A percentile compares a stretch with the other conserved stretches of the same genome.
These are phyloP conservation scores for Psilopsiagon aurifrons DNA, from an alignment of 2,113 vertebrate species.

Conservation along the genomic window DNA sequence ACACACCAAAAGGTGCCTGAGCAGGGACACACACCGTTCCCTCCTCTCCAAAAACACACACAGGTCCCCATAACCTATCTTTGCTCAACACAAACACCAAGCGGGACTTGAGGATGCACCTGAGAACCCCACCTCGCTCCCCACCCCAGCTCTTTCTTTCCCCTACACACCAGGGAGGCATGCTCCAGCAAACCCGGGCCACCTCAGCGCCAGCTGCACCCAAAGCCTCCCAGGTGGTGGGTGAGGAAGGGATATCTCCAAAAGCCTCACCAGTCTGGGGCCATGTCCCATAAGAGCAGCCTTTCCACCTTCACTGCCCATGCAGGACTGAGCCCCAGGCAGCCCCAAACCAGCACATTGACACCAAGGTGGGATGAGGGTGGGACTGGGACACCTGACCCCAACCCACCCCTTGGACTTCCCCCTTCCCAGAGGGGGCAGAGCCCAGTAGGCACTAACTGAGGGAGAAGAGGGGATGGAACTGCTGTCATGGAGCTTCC, in stretches of 20 bases:
- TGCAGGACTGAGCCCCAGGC: background rate
- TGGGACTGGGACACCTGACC: background rate
- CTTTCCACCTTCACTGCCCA: background rate
- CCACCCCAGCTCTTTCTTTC: background rate
- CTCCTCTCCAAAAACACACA: background rate
- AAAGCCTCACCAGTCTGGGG: background rate
- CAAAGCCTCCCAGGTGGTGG: background rate
- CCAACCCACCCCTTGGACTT: fast-evolving
- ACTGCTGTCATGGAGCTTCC: background rate
- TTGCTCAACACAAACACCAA: background rate
- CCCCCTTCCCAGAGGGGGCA: background rate
- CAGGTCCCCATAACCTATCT: fast-evolving
- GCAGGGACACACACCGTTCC: fast-evolving
- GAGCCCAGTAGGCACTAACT: background rate
- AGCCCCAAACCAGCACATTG: fast-evolving
- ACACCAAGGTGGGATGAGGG: background rate
- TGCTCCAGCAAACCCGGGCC: background rate
- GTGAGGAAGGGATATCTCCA: background rate
- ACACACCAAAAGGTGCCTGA: fast-evolving
- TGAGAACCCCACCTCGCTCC: background rate
- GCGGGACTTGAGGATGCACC: background rate
- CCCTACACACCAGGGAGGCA: background rate
- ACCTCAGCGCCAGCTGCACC: background rate
- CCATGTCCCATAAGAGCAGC: background rate
- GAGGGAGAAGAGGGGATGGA: background rate